phyloP scores from a whole-genome alignment of 2,888 invertebrate genomes.

The Protophormia terraenovae region DNA sequence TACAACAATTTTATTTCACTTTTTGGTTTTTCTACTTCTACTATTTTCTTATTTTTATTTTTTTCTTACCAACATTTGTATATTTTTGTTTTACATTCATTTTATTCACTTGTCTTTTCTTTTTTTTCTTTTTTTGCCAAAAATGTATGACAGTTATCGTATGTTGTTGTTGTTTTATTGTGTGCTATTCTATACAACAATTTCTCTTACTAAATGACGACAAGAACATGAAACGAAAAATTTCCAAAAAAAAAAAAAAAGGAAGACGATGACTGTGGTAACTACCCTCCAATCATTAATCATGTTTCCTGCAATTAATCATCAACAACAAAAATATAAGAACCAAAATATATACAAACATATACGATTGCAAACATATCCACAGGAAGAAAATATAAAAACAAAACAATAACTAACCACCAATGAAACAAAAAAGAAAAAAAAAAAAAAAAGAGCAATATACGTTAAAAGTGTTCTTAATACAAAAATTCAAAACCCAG shows the following conservation, averaged over 20 bases:
- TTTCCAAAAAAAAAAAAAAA: background rate
- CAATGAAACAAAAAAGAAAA: background rate
- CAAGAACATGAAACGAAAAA: background rate
- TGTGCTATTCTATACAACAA: background rate
- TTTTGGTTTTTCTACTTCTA: constrained; percentile 7
- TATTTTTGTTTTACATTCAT: background rate
- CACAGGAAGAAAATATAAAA: constrained; percentile 28
- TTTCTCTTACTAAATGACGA: constrained; percentile 20
- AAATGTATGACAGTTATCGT: constrained; percentile 58
- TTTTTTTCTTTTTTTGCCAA: constrained; percentile 16
- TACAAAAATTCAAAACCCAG: too few species aligned
- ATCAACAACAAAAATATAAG: constrained; percentile 73
- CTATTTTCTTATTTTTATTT: too few species aligned
- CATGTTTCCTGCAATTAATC: constrained; percentile 79
- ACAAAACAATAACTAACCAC: background rate
- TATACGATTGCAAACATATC: constrained; percentile 37
- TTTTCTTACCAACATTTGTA: background rate
- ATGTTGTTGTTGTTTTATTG: constrained; percentile 16
- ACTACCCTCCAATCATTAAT: constrained; percentile 76
- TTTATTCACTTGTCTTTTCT: background rate
- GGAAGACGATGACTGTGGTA: constrained; percentile 48
- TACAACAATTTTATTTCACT: constrained; percentile 30
- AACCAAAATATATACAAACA: too few species aligned
- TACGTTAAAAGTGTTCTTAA: background rate
- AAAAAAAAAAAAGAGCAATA: constrained; percentile 12